Conservation (phyloP, 2,113 vertebrate genomes). For the Microtus montanus region DNA sequence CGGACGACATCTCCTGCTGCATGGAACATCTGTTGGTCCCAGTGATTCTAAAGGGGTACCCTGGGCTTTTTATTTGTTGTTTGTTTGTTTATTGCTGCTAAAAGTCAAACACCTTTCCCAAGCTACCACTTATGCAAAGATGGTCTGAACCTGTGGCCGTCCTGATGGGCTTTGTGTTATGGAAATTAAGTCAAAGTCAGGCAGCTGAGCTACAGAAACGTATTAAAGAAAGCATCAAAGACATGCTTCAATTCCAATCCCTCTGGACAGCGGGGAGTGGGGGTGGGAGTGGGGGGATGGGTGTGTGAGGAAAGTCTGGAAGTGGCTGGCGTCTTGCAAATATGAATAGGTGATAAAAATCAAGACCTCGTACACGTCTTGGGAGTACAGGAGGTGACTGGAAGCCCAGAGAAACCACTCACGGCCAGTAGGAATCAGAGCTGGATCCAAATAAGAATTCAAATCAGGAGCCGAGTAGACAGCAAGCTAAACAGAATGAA, state of each 20-base stretch:
- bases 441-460: not conserved
- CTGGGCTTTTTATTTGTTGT: not conserved
- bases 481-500: not conserved
- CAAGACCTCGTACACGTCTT: not conserved
- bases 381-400: not conserved
- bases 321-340: not conserved
- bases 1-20: not conserved
- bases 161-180: not conserved
- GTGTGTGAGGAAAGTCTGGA: not conserved
- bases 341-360: not conserved
- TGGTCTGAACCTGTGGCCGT: not conserved
- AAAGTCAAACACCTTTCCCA: not conserved
- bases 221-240: not conserved
- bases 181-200: constrained; percentile 8
- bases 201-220: not conserved
- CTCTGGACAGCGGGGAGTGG: not conserved
- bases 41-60: not conserved
- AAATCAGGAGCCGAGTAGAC: not conserved
- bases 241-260: not conserved
- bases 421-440: not conserved
- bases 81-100: not conserved
- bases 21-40: not conserved
- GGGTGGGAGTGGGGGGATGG: too few relatives aligned
- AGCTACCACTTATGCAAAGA: not conserved
- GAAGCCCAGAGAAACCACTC: not conserved